Base-by-base conservation (phyloP, 2,113 vertebrate genomes). In the Silurus asotus region DNA sequence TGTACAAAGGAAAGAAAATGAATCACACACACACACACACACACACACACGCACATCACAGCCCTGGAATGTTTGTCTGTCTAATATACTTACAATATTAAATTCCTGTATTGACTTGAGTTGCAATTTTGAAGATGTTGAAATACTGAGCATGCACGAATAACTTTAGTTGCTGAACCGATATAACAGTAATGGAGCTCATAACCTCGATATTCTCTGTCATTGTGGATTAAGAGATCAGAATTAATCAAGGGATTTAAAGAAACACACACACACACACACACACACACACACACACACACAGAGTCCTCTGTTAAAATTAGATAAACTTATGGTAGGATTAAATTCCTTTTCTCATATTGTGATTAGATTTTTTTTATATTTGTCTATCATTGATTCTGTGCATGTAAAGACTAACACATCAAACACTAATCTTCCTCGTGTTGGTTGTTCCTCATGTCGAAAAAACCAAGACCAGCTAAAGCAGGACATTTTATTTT, bases 181-280 rank as follows among this genome's bases (percentile, higher is more conserved):
- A 82, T 89, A 74, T 62, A 86, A 86, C 74, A 70, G 17, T 70
- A 72, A 62, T 77, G 45, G n/a, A 79, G 72, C 64, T 37, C 74
- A 79, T 69, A 83, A 70, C 81, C 45, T 87, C n/a, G 55, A 64
- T 69, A 83, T 83, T 81, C 49, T 65, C 56, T 61, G 25, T 83
- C 51, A 67, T n/a, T 58, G 28, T 82, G 62, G 85, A 89, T 87
- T 84, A 87, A 75, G 55, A 87, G 65, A 83, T 87, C 58, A 59
- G 58, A 85, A 82, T 82, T 87, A 87, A 89, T 87, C 88, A 82
- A 87, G 61, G 64, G 84, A 85, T 85, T 85, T 87, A 56, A 85
- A 51, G 8, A 86, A 61, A 75, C 51, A 51, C 48, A 74, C 51
- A 55, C 9, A 55, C 23, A 77, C 75, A 56, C 53, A 17, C n/a